Conservation (phyloP, 1,140 invertebrate species). For the Lasaia peninsularis region DNA sequence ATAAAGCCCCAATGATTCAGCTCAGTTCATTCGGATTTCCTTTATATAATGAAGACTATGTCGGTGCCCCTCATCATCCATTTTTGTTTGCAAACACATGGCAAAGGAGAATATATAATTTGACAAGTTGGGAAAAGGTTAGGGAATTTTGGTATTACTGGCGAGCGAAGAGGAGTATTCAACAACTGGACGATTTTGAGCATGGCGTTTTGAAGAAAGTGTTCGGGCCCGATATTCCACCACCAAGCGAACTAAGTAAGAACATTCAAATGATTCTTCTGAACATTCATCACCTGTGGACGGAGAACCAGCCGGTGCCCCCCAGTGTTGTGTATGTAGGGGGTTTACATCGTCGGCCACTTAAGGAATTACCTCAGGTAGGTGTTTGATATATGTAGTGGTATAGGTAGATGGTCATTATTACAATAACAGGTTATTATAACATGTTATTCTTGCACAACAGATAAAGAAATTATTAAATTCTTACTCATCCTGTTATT, state of each 20-base stretch:
- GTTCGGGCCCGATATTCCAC: constrained; percentile 37
- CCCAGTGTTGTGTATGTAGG: constrained; percentile 79
- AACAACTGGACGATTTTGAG: constrained; percentile 21
- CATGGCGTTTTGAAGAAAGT: constrained; percentile 24
- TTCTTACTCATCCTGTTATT: too few species aligned
- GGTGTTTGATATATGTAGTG: background rate
- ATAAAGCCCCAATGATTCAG: constrained; percentile 37
- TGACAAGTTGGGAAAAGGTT: constrained; percentile 33
- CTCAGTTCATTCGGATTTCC: constrained; percentile 35
- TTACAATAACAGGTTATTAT: constrained; percentile 25
- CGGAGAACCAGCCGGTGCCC: constrained; percentile 68
- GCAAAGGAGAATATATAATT: constrained; percentile 24
- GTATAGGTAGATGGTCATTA: too few species aligned
- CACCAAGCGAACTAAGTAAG: constrained; percentile 28
- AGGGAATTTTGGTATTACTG: constrained; percentile 20
- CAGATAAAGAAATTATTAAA: too few species aligned
- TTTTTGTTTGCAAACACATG: constrained; percentile 26
- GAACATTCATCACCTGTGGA: constrained; percentile 77
- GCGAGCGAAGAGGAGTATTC: constrained; percentile 9
- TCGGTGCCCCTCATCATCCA: constrained; percentile 32
- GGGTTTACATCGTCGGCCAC: constrained; percentile 73
- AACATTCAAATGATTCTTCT: constrained; percentile 70
- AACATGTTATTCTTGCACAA: too few species aligned
- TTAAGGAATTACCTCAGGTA: constrained; percentile 53
- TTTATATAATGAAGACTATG: constrained; percentile 21